phyloP scores from a whole-genome alignment of 2,113 vertebrate species.

The Pteropus alecto region DNA sequence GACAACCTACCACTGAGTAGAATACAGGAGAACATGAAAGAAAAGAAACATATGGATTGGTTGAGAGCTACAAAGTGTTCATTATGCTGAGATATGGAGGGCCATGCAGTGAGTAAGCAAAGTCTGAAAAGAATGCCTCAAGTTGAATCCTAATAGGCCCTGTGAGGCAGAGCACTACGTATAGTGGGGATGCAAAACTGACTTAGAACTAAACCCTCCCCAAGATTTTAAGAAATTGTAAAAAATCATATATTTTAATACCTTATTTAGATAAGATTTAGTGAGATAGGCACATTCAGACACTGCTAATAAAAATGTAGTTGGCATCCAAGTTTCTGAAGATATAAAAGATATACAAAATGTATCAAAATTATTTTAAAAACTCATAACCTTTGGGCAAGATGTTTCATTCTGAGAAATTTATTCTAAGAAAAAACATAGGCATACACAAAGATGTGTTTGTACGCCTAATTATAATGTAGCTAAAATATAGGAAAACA shows the following conservation, averaged over 20 bases:
- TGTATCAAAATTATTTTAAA: not conserved
- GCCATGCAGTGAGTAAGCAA: rapidly evolving
- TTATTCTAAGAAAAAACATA: not conserved
- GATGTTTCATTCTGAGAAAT: not conserved
- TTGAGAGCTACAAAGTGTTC: rapidly evolving
- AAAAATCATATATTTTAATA: not conserved
- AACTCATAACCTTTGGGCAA: not conserved
- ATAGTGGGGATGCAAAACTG: not conserved
- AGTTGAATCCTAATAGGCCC: not conserved
- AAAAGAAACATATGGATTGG: not conserved
- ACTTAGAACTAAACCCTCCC: not conserved
- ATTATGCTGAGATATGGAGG: not conserved
- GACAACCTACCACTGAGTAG: not conserved
- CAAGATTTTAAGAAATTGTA: not conserved
- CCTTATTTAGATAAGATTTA: not conserved
- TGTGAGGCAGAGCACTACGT: too few relatives aligned
- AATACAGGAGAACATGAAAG: not conserved
- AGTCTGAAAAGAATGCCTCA: not conserved
- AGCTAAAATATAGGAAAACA: not conserved
- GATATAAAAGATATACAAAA: not conserved
- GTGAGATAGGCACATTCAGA: not conserved
- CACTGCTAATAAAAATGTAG: not conserved
- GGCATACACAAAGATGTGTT: not conserved
- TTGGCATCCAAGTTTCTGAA: not conserved
- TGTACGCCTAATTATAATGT: not conserved